These are phyloP conservation scores for Tarsius wallacei DNA, from an alignment of 2,797 vertebrate species.

Conservation along the genomic window DNA sequence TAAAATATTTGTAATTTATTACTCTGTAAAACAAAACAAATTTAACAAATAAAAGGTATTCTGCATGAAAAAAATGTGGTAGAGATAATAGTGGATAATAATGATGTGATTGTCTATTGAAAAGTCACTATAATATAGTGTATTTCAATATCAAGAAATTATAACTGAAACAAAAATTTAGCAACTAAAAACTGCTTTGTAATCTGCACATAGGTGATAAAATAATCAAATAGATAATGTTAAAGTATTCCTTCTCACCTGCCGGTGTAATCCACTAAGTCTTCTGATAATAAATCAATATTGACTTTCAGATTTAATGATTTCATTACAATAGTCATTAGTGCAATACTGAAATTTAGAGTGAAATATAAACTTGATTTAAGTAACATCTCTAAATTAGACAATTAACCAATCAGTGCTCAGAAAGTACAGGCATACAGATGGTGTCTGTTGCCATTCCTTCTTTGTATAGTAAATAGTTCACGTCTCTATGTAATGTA, in stretches of 20 bases:
- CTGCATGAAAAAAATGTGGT: neutral
- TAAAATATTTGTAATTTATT: conserved; percentile 38
- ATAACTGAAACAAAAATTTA: conserved; percentile 66
- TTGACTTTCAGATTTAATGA: conserved; percentile 89
- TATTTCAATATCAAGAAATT: conserved; percentile 48
- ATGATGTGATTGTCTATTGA: neutral
- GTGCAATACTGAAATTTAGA: conserved; percentile 86
- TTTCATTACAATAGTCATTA: conserved; percentile 89
- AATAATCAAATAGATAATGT: conserved; percentile 85
- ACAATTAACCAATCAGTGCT: conserved; percentile 83
- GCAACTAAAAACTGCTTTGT: conserved; percentile 82
- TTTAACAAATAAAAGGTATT: neutral
- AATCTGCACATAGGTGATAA: conserved; percentile 79
- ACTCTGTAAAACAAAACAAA: neutral
- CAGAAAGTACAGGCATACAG: neutral
- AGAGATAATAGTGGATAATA: neutral
- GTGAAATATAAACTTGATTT: conserved; percentile 82
- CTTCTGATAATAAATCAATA: conserved; percentile 89
- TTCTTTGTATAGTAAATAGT: neutral
- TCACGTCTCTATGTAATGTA: neutral
- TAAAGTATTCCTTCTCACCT: conserved; percentile 84
- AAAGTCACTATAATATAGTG: neutral
- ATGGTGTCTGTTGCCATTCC: neutral
- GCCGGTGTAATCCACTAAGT: conserved; percentile 87
- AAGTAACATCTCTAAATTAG: conserved; percentile 80